Evolutionary conservation across 2,113 vertebrate genomes (phyloP), one percentile per base, ranked within the genome.

Genomic region (Potamarius usumacintae): DNA sequence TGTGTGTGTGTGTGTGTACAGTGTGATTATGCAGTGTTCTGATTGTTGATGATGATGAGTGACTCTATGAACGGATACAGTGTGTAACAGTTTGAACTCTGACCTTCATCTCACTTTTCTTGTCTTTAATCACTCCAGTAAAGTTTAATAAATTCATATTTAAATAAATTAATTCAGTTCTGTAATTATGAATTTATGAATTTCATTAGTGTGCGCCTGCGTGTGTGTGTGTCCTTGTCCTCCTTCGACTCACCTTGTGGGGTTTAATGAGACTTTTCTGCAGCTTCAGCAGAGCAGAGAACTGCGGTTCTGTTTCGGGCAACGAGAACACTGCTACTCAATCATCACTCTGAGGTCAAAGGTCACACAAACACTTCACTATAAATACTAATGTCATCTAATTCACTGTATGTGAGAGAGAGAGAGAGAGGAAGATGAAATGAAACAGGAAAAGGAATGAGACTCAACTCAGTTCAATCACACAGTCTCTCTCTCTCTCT

Each of bases 351-450:
- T 60, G 55, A 22, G 79, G 79, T 81, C 57, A 81, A 81, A 81
- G 79, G 57, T 81, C 79, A 81, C 77, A 57, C n/a, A 80, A 57
- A 80, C 53, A 80, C 55, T 80, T 57, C 77, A 80, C n/a, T 80
- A 58, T 80, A 80, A 57, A 80, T 57, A 79, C 2, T 55, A 18
- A 27, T 18, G 15, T 17, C 77, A 79, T 79, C 52, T 50, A 42
- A n/a, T 60, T 80, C 55, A 80, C 17, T 30, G 77, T 18, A 53
- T 17, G 77, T 4, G 53, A 0, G 50, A 7, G 22, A 12, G 11
- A 1, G 8, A 4, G 11, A 10, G 18, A 10, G 17, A 22, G 22
- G 69, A 27, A 71, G 34, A 76, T 76, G 72, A 76, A 48, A 76
- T 25, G 72, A n/a, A 34, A 53, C 52, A 27, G 52, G 76, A 55